Conservation (phyloP, 2,113 vertebrate genomes). For the Tyto alba region DNA sequence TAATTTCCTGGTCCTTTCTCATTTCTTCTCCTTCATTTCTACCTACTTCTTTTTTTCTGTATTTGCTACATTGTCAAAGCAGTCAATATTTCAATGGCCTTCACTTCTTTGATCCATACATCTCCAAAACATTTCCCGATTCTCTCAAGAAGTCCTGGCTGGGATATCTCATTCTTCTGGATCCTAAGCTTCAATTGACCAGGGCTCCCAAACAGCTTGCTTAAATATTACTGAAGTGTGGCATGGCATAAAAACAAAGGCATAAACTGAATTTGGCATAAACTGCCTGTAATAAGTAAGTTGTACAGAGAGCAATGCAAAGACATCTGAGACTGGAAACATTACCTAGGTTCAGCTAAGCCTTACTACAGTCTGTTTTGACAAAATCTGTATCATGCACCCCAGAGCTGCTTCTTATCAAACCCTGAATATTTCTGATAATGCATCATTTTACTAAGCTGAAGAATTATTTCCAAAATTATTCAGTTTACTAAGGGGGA, state of each 20-base stretch:
- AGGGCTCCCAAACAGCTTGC: background rate
- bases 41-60: background rate
- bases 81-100: background rate
- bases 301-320: background rate
- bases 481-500: background rate
- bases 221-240: background rate
- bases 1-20: background rate
- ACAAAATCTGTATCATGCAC: background rate
- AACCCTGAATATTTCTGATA: background rate
- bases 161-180: background rate
- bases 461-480: background rate
- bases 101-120: background rate
- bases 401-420: background rate
- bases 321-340: background rate
- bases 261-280: background rate
- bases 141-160: background rate
- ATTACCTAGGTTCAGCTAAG: background rate
- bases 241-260: background rate
- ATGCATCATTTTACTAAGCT: background rate
- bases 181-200: accelerated
- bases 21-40: background rate
- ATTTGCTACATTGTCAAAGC: background rate
- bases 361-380: background rate
- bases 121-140: background rate
- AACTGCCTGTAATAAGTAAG: background rate